Evolutionary conservation across 1,140 invertebrate genomes (phyloP).

Genomic region (Amyelois transitella): DNA sequence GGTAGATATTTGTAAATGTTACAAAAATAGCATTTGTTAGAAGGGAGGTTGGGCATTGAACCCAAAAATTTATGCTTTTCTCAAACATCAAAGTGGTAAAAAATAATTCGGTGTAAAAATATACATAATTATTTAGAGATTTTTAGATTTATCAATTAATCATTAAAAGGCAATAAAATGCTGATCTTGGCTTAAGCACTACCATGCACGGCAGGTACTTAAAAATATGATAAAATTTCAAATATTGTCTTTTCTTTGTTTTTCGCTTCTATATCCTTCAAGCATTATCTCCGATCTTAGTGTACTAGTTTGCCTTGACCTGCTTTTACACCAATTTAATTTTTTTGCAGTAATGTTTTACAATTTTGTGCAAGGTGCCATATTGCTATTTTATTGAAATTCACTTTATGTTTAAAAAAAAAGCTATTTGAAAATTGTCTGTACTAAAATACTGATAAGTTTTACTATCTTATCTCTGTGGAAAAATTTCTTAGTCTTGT

Average conservation of each 20-base stretch:
- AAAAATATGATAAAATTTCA: background rate
- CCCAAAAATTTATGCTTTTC: too few species aligned
- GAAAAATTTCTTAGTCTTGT: too few species aligned
- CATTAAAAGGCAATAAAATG: background rate
- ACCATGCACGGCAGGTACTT: background rate
- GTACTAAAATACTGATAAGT: too few species aligned
- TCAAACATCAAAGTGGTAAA: too few species aligned
- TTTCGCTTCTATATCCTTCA: background rate
- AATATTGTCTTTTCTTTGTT: background rate
- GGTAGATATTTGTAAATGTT: too few species aligned
- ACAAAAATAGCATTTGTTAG: too few species aligned
- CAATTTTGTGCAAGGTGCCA: background rate
- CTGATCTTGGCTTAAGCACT: background rate
- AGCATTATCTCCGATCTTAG: background rate
- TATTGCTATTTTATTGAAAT: background rate
- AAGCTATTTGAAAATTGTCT: too few species aligned
- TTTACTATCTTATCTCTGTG: too few species aligned
- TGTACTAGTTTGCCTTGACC: background rate
- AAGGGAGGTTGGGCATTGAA: too few species aligned
- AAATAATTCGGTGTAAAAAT: too few species aligned
- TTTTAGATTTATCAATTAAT: too few species aligned
- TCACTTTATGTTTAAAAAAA: background rate
- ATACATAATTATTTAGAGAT: too few species aligned
- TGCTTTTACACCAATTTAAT: background rate
- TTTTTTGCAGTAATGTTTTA: background rate